Percentiles rank a stretch among this genome's conserved stretches.
These are phyloP conservation scores for Perccottus glenii DNA, from an alignment of 2,113 vertebrate species.

Conservation along the genomic window DNA sequence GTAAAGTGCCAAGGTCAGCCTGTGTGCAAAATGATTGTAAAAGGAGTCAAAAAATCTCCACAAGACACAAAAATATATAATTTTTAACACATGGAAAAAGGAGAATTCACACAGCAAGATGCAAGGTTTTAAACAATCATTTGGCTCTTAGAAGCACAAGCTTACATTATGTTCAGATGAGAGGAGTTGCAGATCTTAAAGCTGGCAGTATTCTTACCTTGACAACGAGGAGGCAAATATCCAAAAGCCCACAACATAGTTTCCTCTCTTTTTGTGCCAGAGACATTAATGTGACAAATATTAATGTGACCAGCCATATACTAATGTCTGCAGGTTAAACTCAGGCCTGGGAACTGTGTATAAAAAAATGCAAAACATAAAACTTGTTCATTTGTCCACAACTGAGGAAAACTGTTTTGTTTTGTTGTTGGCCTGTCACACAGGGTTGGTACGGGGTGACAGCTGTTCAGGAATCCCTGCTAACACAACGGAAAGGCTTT, in stretches of 20 bases:
- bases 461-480: slow-evolving; percentile 62
- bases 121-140: not conserved
- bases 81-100: slow-evolving; percentile 18
- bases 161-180: slow-evolving; percentile 22
- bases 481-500: slow-evolving; percentile 60
- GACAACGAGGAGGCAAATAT: slow-evolving; percentile 37
- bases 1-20: slow-evolving; percentile 48
- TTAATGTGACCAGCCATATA: not conserved
- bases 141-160: slow-evolving; percentile 1
- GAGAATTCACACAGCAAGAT: not conserved
- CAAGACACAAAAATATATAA: not conserved
- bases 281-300: slow-evolving; percentile 15
- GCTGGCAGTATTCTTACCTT: slow-evolving; percentile 47
- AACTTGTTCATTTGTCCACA: slow-evolving; percentile 35
- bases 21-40: slow-evolving; percentile 4
- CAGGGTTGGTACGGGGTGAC: slow-evolving; percentile 39
- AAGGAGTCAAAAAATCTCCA: slow-evolving; percentile 10
- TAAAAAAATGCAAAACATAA: slow-evolving; percentile 10
- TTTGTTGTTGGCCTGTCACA: slow-evolving; percentile 40
- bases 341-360: slow-evolving; percentile 4
- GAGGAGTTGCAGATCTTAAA: slow-evolving; percentile 25
- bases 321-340: slow-evolving; percentile 8
- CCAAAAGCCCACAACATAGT: not conserved
- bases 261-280: not conserved
- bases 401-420: slow-evolving; percentile 42